Evolutionary conservation across 2,113 vertebrate genomes (phyloP).

Genomic region (Merops nubicus): DNA sequence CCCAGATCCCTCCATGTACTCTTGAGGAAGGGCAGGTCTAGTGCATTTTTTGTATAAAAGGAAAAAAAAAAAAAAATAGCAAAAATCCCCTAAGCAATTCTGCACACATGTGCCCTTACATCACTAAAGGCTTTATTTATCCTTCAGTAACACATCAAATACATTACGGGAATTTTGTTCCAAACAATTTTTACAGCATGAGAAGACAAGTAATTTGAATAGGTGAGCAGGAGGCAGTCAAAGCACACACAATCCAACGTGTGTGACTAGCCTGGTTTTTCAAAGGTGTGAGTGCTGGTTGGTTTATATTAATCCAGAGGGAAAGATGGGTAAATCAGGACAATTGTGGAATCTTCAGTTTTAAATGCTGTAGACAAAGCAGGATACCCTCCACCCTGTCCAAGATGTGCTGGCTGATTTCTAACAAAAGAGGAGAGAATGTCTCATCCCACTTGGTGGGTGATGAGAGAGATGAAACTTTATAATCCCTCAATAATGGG

Average conservation of each 20-base stretch:
- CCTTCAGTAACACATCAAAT: background rate
- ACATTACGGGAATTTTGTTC: background rate
- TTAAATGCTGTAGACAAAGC: background rate
- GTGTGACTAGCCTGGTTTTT: background rate
- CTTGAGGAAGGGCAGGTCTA: background rate
- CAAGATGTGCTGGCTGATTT: background rate
- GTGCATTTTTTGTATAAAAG: background rate
- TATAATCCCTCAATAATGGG: no score
- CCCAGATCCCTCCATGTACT: background rate
- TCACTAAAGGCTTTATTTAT: background rate
- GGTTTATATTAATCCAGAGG: background rate
- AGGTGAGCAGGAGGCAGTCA: background rate
- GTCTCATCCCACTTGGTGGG: no score
- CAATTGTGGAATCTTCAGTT: background rate
- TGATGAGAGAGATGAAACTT: no score
- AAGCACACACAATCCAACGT: background rate
- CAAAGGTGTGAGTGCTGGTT: background rate
- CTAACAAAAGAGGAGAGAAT: background rate
- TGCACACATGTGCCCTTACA: background rate
- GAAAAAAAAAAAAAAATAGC: background rate
- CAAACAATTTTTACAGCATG: background rate
- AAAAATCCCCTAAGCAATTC: background rate
- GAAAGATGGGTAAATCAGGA: background rate
- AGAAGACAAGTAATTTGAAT: background rate
- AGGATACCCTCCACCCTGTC: background rate